Base-by-base conservation (phyloP, 1,140 invertebrate species). In the Pectinophora gossypiella region DNA sequence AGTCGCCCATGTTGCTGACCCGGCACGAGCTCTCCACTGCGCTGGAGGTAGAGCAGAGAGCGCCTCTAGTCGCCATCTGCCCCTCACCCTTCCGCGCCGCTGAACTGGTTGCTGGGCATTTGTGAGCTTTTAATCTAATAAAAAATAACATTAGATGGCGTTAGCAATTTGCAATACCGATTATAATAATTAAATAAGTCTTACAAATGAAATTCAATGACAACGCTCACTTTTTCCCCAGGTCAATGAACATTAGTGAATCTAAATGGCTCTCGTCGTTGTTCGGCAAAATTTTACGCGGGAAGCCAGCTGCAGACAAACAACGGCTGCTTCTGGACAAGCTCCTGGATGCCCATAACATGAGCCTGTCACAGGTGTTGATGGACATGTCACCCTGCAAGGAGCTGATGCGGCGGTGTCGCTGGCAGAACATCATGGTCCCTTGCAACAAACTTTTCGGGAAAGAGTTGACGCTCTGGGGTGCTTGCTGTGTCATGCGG, bases 1-100 rank as follows among this genome's bases (percentile, higher is more conserved):
- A 77, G 27, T 56, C 76, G 32, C 77, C 82, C 1, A 71, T 73
- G n/a, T 48, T 85, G 19, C 63, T 85, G 15, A 67, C 72, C 3
- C 51, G 75, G 5, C 54, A 51, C 1, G 75, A n/a, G n/a, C 76
- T 48, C 19, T n/a, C n/a, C n/a, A n/a, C n/a, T n/a, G n/a, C n/a
- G n/a, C n/a, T 19, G 0, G 35, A 40, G 20, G 36, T 47, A 5
- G 4, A 18, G 13, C 47, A 63, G 0, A 40, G 38, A 4, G 56
- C 78, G 55, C 76, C 77, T 4, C 23, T 59, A 1, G 59, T 80
- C 0, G 73, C 64, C 5, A 51, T 78, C 5, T 83, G 79, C 46
- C 74, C 68, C 6, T 55, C 74, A 0, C 42, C 67, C 0, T 53
- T 61, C 1, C 55, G 48, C n/a, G 46, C 76, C 9, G 70, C 67